phyloP scores from a whole-genome alignment of 2,113 vertebrate species.

The Cairina moschata region DNA sequence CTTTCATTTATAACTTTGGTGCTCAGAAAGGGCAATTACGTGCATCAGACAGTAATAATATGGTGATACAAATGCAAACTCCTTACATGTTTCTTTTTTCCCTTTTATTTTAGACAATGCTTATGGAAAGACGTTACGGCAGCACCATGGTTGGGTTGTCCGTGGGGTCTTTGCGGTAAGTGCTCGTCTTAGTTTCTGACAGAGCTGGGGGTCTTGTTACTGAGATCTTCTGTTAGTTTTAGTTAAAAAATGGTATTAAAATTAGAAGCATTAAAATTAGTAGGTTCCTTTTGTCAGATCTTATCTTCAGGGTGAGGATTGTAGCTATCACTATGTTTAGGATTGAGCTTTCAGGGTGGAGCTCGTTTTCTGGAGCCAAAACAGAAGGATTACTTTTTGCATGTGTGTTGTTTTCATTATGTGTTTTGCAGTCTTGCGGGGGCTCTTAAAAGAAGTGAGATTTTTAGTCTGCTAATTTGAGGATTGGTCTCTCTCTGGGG shows the following conservation, averaged over 20 bases:
- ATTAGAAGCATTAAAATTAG: background rate
- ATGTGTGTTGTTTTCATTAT: background rate
- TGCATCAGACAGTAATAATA: background rate
- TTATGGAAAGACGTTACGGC: conserved; percentile 92
- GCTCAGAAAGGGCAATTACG: background rate
- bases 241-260: background rate
- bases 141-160: conserved; percentile 97
- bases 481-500: background rate
- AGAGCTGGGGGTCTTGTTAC: background rate
- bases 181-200: background rate
- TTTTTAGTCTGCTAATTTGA: background rate
- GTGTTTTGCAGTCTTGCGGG: background rate
- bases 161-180: conserved; percentile 96
- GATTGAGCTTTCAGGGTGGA: background rate
- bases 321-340: background rate
- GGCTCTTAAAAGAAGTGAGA: background rate
- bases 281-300: background rate
- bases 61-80: background rate
- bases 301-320: background rate
- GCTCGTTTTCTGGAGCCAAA: background rate
- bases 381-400: background rate
- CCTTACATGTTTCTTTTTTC: background rate
- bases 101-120: conserved; percentile 83
- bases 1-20: background rate
- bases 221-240: background rate